Conservation (phyloP, 2,888 invertebrate species). For the Esperia sulphurella region DNA sequence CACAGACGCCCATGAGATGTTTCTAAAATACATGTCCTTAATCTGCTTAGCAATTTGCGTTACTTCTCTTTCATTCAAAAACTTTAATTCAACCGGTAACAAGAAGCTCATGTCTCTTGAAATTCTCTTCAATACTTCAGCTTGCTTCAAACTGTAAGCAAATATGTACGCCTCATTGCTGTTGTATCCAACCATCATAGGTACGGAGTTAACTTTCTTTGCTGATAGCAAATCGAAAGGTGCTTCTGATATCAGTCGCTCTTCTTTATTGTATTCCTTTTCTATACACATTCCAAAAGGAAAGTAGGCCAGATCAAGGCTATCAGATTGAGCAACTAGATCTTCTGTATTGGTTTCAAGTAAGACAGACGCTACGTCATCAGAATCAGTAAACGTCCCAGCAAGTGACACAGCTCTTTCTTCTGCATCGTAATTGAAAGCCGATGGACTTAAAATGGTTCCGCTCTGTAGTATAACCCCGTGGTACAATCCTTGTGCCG, state of each 20-base stretch:
- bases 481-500: conserved; percentile 48
- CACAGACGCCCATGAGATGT: conserved; percentile 35
- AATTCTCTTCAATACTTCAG: conserved; percentile 30
- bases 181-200: conserved; percentile 61
- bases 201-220: conserved; percentile 36
- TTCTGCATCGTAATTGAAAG: conserved; percentile 59
- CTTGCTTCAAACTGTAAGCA: conserved; percentile 37
- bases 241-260: conserved; percentile 43
- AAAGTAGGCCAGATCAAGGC: conserved; percentile 47
- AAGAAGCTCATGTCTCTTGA: conserved; percentile 32
- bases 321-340: conserved; percentile 35
- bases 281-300: conserved; percentile 62
- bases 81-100: conserved; percentile 53
- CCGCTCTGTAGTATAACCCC: conserved; percentile 67
- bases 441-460: conserved; percentile 57
- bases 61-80: conserved; percentile 41
- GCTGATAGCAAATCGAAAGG: conserved; percentile 43
- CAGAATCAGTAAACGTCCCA: conserved; percentile 21
- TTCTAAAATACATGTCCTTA: conserved; percentile 50
- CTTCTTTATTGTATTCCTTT: conserved; percentile 46
- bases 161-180: conserved; percentile 64
- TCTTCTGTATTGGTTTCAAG: conserved; percentile 30
- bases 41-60: conserved; percentile 39
- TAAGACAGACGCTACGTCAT: conserved; percentile 23
- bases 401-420: conserved; percentile 39